Evolutionary conservation across 1,140 invertebrate species (phyloP), one percentile per base, ranked within the genome.

Genomic region (Nixonia krombeini): DNA sequence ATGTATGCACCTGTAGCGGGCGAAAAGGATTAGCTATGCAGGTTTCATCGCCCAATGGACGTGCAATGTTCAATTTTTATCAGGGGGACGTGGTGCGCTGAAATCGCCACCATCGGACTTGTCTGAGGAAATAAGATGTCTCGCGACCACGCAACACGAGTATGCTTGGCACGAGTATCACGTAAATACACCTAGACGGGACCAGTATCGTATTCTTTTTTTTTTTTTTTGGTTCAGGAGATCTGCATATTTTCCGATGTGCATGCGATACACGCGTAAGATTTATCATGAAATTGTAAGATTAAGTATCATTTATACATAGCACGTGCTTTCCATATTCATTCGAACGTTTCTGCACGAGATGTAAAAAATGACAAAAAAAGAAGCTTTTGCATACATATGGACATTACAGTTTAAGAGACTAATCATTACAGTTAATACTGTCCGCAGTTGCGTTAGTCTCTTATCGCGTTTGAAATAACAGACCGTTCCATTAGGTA

Each of bases 141-240:
- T 59, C 31, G 47, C 45, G 26, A 40, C 56, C n/a, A 59, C 38
- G 59, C 55, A 33, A 49, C 21, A 37, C 50, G 23, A 13, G 31
- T 31, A 59, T 49, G 44, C 50, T 66, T 66, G 63, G 63, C 63
- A 66, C 63, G 40, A 57, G 9, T 45, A 66, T 66, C 55, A 51
- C 63, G 56, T 59, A 66, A 66, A 66, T 66, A 56, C 33, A 45
- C 9, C 55, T 37, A 67, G 13, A 37, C 35, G 35, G 17, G 35
- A 1, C 35, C 9, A 9, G n/a, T n/a, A n/a, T n/a, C n/a, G n/a
- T n/a, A n/a, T n/a, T 37, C 35, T 31, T 38, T 50, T 16, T 50
- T 23, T 42, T 28, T 47, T 59, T 67, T 37, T 61, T 52, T 15
- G n/a, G 46, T 46, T 56, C 53, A 58, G 28, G 28, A 46, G 53